Conservation (phyloP, 2,888 invertebrate species). For the Drosophila meridiana region DNA sequence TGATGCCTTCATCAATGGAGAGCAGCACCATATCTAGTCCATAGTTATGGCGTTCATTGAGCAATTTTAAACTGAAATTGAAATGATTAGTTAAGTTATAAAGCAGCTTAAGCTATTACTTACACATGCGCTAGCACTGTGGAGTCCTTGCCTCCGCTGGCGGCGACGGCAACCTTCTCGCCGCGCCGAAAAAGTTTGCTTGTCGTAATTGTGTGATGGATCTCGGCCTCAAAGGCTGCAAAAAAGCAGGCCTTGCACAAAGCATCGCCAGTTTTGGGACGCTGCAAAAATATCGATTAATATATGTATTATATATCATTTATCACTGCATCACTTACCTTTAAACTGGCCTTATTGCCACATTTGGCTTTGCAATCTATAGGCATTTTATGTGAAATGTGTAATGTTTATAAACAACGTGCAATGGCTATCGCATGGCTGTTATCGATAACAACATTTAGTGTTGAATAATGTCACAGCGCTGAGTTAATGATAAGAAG, state of each 20-base stretch:
- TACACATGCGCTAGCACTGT: slow-evolving; percentile 97
- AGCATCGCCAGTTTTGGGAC: slow-evolving; percentile 96
- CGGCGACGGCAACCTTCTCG: slow-evolving; percentile 96
- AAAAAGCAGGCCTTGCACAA: slow-evolving; percentile 98
- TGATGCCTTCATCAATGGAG: slow-evolving; percentile 99
- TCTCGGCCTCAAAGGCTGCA: slow-evolving; percentile 96
- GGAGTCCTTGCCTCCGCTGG: slow-evolving; percentile 98
- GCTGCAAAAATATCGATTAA: slow-evolving; percentile 57
- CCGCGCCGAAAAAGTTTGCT: slow-evolving; percentile 93
- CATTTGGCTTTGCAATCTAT: slow-evolving; percentile 89
- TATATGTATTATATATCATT: slow-evolving; percentile 1
- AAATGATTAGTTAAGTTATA: background rate
- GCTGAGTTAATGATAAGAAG: background rate
- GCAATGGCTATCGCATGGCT: slow-evolving; percentile 1
- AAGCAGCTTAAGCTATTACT: slow-evolving; percentile 17
- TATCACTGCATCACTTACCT: slow-evolving; percentile 86
- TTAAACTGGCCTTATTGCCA: slow-evolving; percentile 90
- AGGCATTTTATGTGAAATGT: slow-evolving; percentile 86
- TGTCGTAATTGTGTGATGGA: slow-evolving; percentile 94
- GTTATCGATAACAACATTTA: slow-evolving; percentile 33
- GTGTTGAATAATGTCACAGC: slow-evolving; percentile 26
- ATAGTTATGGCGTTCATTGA: slow-evolving; percentile 96
- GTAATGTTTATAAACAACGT: slow-evolving; percentile 46
- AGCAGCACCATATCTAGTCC: slow-evolving; percentile 94
- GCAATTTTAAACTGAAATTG: slow-evolving; percentile 88